These are phyloP conservation scores for Melolontha melolontha DNA, from an alignment of 2,888 invertebrate genomes.

Conservation along the genomic window DNA sequence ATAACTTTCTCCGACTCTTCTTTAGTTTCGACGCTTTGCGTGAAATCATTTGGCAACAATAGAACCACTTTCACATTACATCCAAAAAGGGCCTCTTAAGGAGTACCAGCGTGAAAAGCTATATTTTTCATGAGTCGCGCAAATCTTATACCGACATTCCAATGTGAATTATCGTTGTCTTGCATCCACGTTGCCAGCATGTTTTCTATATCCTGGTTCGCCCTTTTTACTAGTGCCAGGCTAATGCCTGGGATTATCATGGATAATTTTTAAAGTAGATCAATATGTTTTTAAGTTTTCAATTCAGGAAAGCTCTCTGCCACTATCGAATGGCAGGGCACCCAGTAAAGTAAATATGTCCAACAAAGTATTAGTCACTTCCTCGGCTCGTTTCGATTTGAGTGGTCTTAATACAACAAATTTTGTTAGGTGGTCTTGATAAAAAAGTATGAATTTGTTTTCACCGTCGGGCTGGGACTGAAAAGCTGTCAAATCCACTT, in stretches of 20 bases:
- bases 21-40: too few species aligned
- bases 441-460: conserved; percentile 41
- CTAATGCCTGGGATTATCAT: conserved; percentile 58
- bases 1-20: too few species aligned
- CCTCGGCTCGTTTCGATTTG: conserved; percentile 38
- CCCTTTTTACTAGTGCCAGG: conserved; percentile 23
- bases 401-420: conserved; percentile 42
- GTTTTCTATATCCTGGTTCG: not conserved
- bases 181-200: too few species aligned
- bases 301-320: conserved; percentile 48
- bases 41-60: too few species aligned
- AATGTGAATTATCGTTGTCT: too few species aligned
- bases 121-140: too few species aligned
- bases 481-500: conserved; percentile 19
- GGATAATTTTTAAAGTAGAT: conserved; percentile 54
- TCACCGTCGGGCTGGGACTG: conserved; percentile 37
- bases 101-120: not conserved
- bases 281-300: conserved; percentile 52
- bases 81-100: too few species aligned
- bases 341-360: conserved; percentile 48
- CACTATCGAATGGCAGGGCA: conserved; percentile 48
- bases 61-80: too few species aligned
- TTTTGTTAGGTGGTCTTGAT: conserved; percentile 45
- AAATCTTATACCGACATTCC: too few species aligned
- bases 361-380: conserved; percentile 42